Base-by-base conservation (phyloP, 2,113 vertebrate genomes). In the Alectura lathami region DNA sequence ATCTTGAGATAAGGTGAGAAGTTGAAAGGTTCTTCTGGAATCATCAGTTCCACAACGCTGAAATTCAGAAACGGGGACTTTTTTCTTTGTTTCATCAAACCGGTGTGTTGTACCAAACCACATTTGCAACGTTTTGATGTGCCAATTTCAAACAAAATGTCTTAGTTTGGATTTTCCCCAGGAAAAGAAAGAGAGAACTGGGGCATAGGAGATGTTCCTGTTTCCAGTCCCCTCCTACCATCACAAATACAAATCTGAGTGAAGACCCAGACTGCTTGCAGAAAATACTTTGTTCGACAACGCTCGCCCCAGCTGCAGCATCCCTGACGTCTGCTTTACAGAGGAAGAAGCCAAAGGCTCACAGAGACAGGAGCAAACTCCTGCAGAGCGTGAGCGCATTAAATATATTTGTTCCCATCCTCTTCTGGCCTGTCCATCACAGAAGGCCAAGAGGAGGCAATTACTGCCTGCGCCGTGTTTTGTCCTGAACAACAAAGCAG, bases 1-100 rank as follows among this genome's bases (percentile, higher is more conserved):
- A 97, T 96, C 95, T 94, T 68, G 87, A 89, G 89, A 91, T 83
- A 88, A 94, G 94, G 94, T 95, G 94, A 97, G 95, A 95, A 97
- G 93, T 97, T 96, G 95, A 96, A 97, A 97, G 89, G 87, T 76
- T 83, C 86, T 93, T 74, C 91, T 88, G 91, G 95, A 96, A 96
- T 91, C 89, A 89, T 93, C 94, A 88, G 82, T 91, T 96, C 91
- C 88, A 83, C 79, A 47, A 93, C 1, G 4, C 68, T 81, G 79
- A 96, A 80, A 91, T 78, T 94, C 88, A 86, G 88, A 93, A 96
- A 83, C 4, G 5, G 38, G 89, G 79, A 64, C 68, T 78, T 77
- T 78, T 75, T 24, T 54, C 43, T 95, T 91, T 86, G 82, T 94
- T 95, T 96, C 90, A 94, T 94, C 93, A 89, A 51, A 70, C 47